Conservation (phyloP, 1,140 invertebrate genomes). For the Drosophila asahinai region DNA sequence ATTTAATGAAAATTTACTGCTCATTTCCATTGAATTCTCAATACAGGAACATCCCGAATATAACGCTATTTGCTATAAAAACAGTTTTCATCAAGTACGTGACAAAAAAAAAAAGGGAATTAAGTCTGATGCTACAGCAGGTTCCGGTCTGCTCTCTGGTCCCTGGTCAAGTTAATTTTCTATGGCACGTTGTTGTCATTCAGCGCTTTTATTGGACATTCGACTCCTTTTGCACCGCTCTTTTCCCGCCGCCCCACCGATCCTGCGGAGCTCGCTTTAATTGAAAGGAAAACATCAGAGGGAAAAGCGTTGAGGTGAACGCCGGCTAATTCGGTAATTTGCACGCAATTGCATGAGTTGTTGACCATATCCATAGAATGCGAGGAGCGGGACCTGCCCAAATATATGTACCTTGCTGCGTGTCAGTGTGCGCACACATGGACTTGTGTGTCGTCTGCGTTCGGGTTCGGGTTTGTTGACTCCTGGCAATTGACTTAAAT, state of each 20-base stretch:
- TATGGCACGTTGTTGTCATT: conserved; percentile 81
- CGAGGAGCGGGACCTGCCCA: conserved; percentile 45
- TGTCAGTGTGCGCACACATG: conserved; percentile 15
- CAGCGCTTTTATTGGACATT: conserved; percentile 71
- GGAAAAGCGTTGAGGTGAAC: conserved; percentile 72
- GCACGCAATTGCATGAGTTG: conserved; percentile 82
- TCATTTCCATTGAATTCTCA: background rate
- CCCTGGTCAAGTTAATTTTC: conserved; percentile 77
- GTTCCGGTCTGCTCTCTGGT: conserved; percentile 16
- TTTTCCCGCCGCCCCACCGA: background rate
- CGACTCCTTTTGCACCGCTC: conserved; percentile 7
- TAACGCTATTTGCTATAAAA: conserved; percentile 47
- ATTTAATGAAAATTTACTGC: background rate
- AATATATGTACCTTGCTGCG: conserved; percentile 10
- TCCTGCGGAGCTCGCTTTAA: conserved; percentile 57
- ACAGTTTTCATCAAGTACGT: conserved; percentile 63
- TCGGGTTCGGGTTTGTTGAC: conserved; percentile 75
- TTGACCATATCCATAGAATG: conserved; percentile 78
- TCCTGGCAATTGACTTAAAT: conserved; percentile 81
- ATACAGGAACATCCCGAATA: background rate
- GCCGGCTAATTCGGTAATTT: conserved; percentile 80
- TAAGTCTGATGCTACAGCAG: conserved; percentile 27
- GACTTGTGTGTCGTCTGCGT: conserved; percentile 37
- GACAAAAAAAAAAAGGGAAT: conserved; percentile 47
- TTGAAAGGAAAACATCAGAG: conserved; percentile 77